phyloP scores from a whole-genome alignment of 2,797 vertebrate genomes.

The Percopsis omiscomaycus region DNA sequence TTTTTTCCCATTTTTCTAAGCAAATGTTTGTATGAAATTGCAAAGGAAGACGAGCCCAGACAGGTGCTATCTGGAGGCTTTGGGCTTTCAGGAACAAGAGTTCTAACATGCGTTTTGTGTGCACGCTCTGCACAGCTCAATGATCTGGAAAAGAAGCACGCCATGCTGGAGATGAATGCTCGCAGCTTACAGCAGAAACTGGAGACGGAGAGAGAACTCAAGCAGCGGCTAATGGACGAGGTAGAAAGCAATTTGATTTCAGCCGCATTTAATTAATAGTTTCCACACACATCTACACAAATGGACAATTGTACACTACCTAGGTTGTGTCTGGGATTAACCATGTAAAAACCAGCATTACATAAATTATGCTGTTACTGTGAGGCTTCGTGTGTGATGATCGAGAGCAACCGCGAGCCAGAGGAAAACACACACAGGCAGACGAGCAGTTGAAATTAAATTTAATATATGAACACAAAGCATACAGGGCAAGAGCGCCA shows the following conservation, averaged over 20 bases:
- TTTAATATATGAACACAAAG: too few relatives aligned
- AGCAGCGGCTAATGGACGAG: conserved; percentile 97
- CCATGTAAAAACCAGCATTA: too few relatives aligned
- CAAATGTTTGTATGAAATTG: conserved; percentile 6
- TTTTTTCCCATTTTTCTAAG: not conserved
- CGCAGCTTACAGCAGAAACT: conserved; percentile 97
- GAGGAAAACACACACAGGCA: too few relatives aligned
- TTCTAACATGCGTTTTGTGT: conserved; percentile 15
- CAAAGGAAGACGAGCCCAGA: not conserved
- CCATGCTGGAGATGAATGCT: conserved; percentile 98
- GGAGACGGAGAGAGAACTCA: conserved; percentile 95
- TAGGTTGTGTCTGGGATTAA: too few relatives aligned
- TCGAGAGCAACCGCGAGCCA: too few relatives aligned
- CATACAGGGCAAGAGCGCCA: too few relatives aligned
- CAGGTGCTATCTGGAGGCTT: conserved; percentile 16
- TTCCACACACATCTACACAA: not conserved
- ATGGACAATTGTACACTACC: too few relatives aligned
- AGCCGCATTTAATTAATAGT: not conserved
- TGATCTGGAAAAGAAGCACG: conserved; percentile 97
- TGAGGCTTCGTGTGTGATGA: too few relatives aligned
- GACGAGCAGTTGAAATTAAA: too few relatives aligned
- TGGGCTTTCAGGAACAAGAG: conserved; percentile 1
- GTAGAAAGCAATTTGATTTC: conserved; percentile 64
- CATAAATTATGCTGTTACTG: too few relatives aligned
- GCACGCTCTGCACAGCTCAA: conserved; percentile 79